These are phyloP conservation scores for Euclidia mi DNA, from an alignment of 2,888 invertebrate species.

Conservation along the genomic window DNA sequence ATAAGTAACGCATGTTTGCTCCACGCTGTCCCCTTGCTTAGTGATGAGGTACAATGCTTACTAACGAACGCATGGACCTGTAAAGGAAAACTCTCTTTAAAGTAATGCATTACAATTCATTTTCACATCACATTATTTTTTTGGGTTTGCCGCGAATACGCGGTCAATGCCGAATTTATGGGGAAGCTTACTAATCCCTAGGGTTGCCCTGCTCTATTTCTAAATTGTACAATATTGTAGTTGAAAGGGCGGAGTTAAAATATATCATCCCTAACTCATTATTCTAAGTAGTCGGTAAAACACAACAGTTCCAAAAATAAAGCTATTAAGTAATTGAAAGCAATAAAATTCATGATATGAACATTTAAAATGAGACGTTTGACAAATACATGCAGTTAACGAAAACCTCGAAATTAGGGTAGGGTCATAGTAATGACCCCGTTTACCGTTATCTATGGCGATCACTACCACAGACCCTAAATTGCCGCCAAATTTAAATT, in stretches of 20 bases:
- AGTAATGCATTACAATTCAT: conserved; percentile 47
- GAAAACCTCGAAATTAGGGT: conserved; percentile 72
- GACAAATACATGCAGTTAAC: conserved; percentile 81
- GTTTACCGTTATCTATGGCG: conserved; percentile 82
- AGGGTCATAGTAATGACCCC: conserved; percentile 83
- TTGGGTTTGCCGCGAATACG: conserved; percentile 69
- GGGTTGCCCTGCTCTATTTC: conserved; percentile 75
- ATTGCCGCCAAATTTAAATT: conserved; percentile 84
- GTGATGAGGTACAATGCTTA: conserved; percentile 50
- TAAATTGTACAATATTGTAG: conserved; percentile 74
- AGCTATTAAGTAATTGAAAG: conserved; percentile 79
- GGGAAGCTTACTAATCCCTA: conserved; percentile 75
- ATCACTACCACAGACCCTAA: conserved; percentile 79
- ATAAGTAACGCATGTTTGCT: not conserved
- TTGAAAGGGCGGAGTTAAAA: conserved; percentile 67
- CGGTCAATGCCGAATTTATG: conserved; percentile 81
- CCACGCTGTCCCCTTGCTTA: conserved; percentile 65
- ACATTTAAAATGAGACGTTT: conserved; percentile 72
- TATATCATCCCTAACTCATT: conserved; percentile 67
- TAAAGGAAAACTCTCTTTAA: conserved; percentile 50
- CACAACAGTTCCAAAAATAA: conserved; percentile 66
- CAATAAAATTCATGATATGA: conserved; percentile 76
- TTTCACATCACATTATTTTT: conserved; percentile 53
- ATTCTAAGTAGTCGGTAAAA: conserved; percentile 62
- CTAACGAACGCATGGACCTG: conserved; percentile 9